phyloP scores from a whole-genome alignment of 1,140 invertebrate species.

The Trichogramma pretiosum region DNA sequence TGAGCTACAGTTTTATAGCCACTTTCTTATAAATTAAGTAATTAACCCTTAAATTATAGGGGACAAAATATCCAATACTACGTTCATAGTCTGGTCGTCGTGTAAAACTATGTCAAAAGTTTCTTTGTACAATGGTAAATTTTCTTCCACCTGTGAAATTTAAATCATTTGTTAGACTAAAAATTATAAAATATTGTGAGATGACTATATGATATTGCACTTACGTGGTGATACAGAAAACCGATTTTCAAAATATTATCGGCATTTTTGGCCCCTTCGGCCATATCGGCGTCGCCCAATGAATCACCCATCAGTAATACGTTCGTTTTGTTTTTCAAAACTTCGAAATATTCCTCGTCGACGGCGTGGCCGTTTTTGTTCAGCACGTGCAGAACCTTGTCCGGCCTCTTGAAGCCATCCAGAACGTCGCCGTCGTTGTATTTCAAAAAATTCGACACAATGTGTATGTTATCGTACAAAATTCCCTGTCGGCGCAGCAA shows the following conservation, averaged over 20 bases:
- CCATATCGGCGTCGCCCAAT: conserved; percentile 82
- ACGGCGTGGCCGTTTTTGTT: conserved; percentile 84
- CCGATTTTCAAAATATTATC: conserved; percentile 77
- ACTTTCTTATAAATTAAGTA: no score
- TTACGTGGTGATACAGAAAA: conserved; percentile 71
- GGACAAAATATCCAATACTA: no score
- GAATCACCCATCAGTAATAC: conserved; percentile 85
- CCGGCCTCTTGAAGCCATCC: conserved; percentile 59
- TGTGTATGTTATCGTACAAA: conserved; percentile 69
- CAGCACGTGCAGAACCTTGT: conserved; percentile 70
- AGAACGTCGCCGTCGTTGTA: conserved; percentile 58
- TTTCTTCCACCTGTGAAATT: no score
- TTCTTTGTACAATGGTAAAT: no score
- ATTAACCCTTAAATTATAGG: no score
- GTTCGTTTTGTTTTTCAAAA: conserved; percentile 61
- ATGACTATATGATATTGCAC: no score
- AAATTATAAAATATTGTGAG: no score
- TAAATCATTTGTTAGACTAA: no score
- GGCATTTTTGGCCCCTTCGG: conserved; percentile 66
- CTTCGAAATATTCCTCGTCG: conserved; percentile 60
- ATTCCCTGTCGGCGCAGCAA: conserved; percentile 63
- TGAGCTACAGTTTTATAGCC: no score
- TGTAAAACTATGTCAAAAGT: no score
- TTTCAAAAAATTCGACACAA: conserved; percentile 84
- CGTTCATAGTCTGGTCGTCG: no score